These are phyloP conservation scores for Plagiodera versicolora DNA, from an alignment of 2,888 invertebrate species.

Conservation along the genomic window DNA sequence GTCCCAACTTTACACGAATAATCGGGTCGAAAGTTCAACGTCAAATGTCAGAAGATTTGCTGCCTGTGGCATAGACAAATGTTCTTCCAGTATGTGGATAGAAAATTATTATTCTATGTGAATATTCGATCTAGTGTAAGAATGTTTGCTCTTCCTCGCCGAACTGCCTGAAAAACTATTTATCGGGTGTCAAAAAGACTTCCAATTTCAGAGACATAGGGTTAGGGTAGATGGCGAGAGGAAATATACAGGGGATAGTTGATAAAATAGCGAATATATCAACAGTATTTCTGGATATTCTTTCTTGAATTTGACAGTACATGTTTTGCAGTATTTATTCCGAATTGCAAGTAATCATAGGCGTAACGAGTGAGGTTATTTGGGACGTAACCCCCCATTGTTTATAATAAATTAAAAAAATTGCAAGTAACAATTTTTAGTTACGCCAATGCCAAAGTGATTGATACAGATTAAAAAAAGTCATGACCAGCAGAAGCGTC, in stretches of 20 bases:
- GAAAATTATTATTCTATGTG: conserved; percentile 29
- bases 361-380: no score
- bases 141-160: conserved; percentile 28
- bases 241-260: conserved; percentile 13
- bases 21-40: conserved; percentile 3
- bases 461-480: no score
- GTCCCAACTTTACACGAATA: no score
- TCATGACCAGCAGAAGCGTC: no score
- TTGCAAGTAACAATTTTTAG: no score
- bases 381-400: no score
- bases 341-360: no score
- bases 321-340: no score
- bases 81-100: conserved; percentile 26
- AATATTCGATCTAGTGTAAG: conserved; percentile 26
- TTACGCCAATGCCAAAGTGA: no score
- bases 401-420: no score
- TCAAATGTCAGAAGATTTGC: conserved; percentile 23
- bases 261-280: background rate
- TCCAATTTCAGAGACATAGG: conserved; percentile 43
- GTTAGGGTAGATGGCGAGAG: conserved; percentile 32
- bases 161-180: conserved; percentile 41
- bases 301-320: no score
- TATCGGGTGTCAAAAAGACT: conserved; percentile 44
- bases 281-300: no score
- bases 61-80: conserved; percentile 24